Evolutionary conservation across 2,888 invertebrate species (phyloP), one percentile per base, ranked within the genome.

Genomic region (Scaptomyza parva): DNA sequence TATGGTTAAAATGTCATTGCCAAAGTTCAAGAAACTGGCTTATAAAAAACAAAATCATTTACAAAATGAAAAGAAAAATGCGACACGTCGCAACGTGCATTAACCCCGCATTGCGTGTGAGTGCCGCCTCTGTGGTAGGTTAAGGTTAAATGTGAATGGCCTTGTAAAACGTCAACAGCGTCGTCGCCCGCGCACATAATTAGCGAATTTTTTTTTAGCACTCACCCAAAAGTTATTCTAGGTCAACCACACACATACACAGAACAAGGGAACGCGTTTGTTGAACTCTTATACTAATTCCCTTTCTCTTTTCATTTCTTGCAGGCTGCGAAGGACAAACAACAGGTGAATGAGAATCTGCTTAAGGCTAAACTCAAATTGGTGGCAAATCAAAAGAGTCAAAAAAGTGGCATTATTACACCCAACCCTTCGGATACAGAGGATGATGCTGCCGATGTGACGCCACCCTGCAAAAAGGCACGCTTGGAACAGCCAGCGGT

Each of bases 401-500:
- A 86, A 14, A 81, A 81, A 45, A 82, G 70, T 52, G 86, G 88
- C 60, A 82, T 91, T 77, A 93, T 96, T 58, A 97, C 97, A 3
- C 97, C 97, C 0, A 96, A 97, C 91, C 96, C 96, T 18, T 97
- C 97, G 0, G 97, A 97, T 91, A 96, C 96, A 0, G 97, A 97
- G 92, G 93, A 95, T 77, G 95, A 96, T 91, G 71, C 78, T 1
- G 93, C 94, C 77, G 94, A 93, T 90, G 52, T 52, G 37, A 67
- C 93, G 26, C 92, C 93, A 22, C 92, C 92, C 18, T 90, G 91
- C 64, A 93, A 93, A 59, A 91, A 90, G 86, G 91, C 76, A 20
- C 90, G 90, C 22, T 43, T 90, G 40, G 90, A 90, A 33, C 71
- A 83, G 45, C 78, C 89, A 12, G 69, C 81, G 0, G 63, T 68